These are phyloP conservation scores for Neopelma chrysocephalum DNA, from an alignment of 2,797 vertebrate species.

Conservation along the genomic window DNA sequence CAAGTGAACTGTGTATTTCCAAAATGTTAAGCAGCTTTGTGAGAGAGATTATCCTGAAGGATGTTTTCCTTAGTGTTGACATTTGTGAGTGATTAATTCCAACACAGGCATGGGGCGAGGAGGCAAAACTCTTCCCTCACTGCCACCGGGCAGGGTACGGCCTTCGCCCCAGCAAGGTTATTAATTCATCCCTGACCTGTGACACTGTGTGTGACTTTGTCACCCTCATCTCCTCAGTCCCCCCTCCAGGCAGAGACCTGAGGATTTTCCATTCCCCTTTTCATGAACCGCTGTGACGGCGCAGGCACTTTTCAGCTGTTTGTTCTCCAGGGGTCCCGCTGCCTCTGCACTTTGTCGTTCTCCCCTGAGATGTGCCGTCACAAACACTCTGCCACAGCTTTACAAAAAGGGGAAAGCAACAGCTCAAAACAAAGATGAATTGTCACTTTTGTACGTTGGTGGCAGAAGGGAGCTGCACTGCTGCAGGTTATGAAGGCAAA, in stretches of 20 bases:
- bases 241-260: neutral
- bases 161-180: neutral
- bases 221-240: neutral
- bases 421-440: neutral
- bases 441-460: neutral
- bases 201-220: neutral
- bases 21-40: constrained; percentile 51
- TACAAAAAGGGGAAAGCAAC: neutral
- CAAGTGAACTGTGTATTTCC: neutral
- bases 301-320: neutral
- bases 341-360: neutral
- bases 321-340: neutral
- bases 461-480: neutral
- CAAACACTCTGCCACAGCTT: neutral
- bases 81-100: constrained; percentile 48
- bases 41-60: constrained; percentile 45
- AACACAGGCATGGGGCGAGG: neutral
- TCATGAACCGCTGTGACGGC: neutral
- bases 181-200: constrained; percentile 16
- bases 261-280: neutral
- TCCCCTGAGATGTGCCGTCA: neutral
- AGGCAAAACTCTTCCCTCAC: neutral
- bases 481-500: neutral
- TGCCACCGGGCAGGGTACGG: neutral
- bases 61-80: constrained; percentile 4